A percentile compares a stretch with the other conserved stretches of the same genome.
phyloP scores from a whole-genome alignment of 2,797 vertebrate species.

The Ispidina picta region DNA sequence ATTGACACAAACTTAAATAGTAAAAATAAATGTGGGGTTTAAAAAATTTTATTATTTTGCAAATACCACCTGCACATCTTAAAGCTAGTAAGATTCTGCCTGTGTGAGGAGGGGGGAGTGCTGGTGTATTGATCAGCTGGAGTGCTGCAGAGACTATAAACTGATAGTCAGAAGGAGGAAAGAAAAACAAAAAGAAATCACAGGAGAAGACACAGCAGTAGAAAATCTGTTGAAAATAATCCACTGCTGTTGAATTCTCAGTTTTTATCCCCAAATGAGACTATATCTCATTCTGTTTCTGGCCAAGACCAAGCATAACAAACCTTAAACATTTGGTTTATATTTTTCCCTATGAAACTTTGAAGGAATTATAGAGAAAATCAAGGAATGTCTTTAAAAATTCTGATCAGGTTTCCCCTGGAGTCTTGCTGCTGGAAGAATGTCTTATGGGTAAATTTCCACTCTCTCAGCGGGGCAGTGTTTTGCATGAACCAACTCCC shows the following conservation, averaged over 20 bases:
- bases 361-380: conserved; percentile 50
- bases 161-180: conserved; percentile 24
- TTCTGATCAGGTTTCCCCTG: conserved; percentile 81
- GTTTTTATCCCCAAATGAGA: conserved; percentile 50
- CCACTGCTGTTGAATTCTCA: background rate
- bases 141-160: conserved; percentile 61
- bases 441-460: conserved; percentile 94
- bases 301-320: conserved; percentile 36
- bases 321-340: conserved; percentile 51
- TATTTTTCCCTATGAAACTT: conserved; percentile 51
- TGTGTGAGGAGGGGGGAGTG: background rate
- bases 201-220: conserved; percentile 20
- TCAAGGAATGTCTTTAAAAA: conserved; percentile 73
- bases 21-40: background rate
- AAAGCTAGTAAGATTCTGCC: conserved; percentile 26
- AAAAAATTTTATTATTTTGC: conserved; percentile 6
- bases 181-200: conserved; percentile 17
- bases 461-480: conserved; percentile 88
- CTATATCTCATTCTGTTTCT: conserved; percentile 28
- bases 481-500: conserved; percentile 94
- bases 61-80: conserved; percentile 32
- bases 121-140: conserved; percentile 54
- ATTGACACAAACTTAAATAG: background rate
- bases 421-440: conserved; percentile 84
- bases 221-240: conserved; percentile 39